Evolutionary conservation across 2,797 vertebrate genomes (phyloP), one percentile per base, ranked within the genome.

Genomic region (Xiphophorus birchmanni): DNA sequence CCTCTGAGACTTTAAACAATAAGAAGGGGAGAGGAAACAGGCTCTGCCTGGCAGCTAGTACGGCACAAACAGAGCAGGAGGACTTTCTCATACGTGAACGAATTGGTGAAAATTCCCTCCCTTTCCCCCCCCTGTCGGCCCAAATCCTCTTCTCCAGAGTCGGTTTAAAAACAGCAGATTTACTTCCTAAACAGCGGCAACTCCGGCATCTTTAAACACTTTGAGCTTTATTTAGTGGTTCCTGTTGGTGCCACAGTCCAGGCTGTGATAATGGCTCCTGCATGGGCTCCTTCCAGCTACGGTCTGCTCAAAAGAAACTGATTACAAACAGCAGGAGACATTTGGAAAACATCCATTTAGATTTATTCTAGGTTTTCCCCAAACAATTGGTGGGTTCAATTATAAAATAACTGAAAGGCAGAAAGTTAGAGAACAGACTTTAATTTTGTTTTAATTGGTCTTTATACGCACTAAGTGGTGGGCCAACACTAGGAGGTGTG

Each of bases 161-260:
- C 56, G n/a, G 88, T 85, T 83, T 37, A 86, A 91, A 78, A 82
- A 74, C 90, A 85, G 89, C 76, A 86, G 88, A 87, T 90, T 86
- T 91, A 94, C 93, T 90, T 91, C 82, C 87, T 89, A 92, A 94
- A 94, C 86, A 92, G 80, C 85, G 87, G 89, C 52, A 92, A 93
- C 77, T 87, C 83, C 89, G 89, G 92, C 91, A 93, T 93, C 91
- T 95, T 93, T 90, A 92, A 95, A 90, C 88, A 91, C 90, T 94
- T 93, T 69, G 18, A 23, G 86, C 74, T 35, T 72, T 76, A 91
- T 90, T 90, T 80, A 81, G 87, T 78, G 83, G 85, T 90, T 92
- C 75, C 50, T 89, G 87, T 82, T 82, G 90, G 90, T 89, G 90
- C 86, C 74, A 76, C 85, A 17, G 89, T 90, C 91, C 86, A 45